phyloP scores from a whole-genome alignment of 2,888 invertebrate genomes.

The Tinea semifulvella region DNA sequence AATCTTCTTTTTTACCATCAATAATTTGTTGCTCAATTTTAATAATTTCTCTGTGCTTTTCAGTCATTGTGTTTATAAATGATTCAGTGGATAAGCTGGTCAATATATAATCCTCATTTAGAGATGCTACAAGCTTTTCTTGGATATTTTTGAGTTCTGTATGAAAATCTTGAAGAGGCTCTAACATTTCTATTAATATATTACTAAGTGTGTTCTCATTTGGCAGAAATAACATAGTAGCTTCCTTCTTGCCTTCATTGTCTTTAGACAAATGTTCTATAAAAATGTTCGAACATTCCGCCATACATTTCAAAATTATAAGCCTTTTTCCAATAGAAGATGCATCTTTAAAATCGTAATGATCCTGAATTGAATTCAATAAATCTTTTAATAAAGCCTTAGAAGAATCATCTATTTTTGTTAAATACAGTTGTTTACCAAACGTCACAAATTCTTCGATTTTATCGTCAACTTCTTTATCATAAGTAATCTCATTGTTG shows the following conservation, averaged over 20 bases:
- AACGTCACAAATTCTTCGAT: slow-evolving; percentile 28
- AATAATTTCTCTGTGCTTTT: slow-evolving; percentile 43
- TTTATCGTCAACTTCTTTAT: slow-evolving; percentile 24
- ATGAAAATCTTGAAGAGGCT: slow-evolving; percentile 40
- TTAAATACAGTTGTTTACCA: slow-evolving; percentile 23
- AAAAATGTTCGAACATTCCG: slow-evolving; percentile 40
- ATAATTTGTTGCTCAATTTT: slow-evolving; percentile 31
- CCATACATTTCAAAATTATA: slow-evolving; percentile 43
- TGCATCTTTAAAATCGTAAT: slow-evolving; percentile 39
- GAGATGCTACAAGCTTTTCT: slow-evolving; percentile 36
- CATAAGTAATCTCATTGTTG: slow-evolving; percentile 14
- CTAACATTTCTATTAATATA: slow-evolving; percentile 37
- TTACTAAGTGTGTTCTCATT: slow-evolving; percentile 24
- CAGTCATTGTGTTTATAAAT: slow-evolving; percentile 39
- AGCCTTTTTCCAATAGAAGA: slow-evolving; percentile 36
- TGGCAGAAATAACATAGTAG: slow-evolving; percentile 23
- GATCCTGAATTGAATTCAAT: slow-evolving; percentile 31
- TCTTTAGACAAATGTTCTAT: slow-evolving; percentile 23
- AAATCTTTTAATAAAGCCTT: slow-evolving; percentile 28
- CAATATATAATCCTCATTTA: slow-evolving; percentile 36
- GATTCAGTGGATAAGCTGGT: slow-evolving; percentile 42
- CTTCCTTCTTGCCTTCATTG: slow-evolving; percentile 13
- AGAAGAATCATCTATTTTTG: slow-evolving; percentile 18
- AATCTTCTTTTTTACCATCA: slow-evolving; percentile 23
- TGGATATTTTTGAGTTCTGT: slow-evolving; percentile 37